Base-by-base conservation (phyloP, 2,888 invertebrate species). In the Metalampra italica region DNA sequence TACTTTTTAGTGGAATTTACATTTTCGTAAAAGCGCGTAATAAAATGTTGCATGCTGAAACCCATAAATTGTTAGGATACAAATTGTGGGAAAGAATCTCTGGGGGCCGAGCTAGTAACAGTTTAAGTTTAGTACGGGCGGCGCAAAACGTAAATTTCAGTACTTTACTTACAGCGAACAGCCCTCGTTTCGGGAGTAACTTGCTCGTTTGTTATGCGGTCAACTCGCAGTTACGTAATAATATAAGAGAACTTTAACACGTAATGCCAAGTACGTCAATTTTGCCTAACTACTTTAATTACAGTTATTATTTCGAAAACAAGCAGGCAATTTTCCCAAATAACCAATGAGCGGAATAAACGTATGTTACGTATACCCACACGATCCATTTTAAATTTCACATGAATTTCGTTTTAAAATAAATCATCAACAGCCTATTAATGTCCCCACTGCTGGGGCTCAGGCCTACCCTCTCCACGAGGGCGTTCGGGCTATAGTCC, bases 141-240 rank as follows among this genome's bases (percentile, higher is more conserved):
- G 53, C 50, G 45, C 52, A 55, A 58, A 56, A 53, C 56, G 55
- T 59, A 55, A 55, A 59, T 58, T 55, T 55, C 50, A 55, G 55
- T 52, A 53, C 53, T 59, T 56, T 59, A 59, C 58, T 56, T 59
- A 59, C 58, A 47, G 47, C 51, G 45, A n/a, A 40, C 50, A 48
- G 50, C 47, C 52, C 49, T 52, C 46, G 55, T 52, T 57, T 55
- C 53, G 5, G 53, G 50, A 52, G 51, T 52, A 51, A 53, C 49
- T 44, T 44, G 46, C 32, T n/a, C 52, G 59, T 66, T 65, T 66
- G 64, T 63, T 60, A 63, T 61, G 57, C 60, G 59, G 58, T 60
- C 57, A 60, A 55, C 59, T 62, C 57, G 57, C 57, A 63, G 59
- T 52, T 62, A 55, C 51, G 54, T 53, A 56, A 56, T 56, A 56